Evolutionary conservation across 1,140 invertebrate genomes (phyloP), one percentile per base, ranked within the genome.

Genomic region (Brachystomella parvula): DNA sequence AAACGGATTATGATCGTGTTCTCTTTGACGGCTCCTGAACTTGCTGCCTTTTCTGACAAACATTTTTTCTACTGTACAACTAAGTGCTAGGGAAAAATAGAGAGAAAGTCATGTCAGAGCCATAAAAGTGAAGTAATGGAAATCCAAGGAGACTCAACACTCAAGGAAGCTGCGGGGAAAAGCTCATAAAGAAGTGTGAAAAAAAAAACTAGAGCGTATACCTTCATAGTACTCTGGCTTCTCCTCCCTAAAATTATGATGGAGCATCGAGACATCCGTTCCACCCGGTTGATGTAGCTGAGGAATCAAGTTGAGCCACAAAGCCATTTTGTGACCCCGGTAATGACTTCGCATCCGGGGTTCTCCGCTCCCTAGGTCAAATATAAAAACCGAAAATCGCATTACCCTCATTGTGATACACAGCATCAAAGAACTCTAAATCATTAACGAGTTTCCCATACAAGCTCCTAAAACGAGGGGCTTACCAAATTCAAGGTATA

Each of bases 231-330:
- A 86, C 75, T 86, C 83, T 30, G 86, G 85, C 56, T 84, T 86
- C 60, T 83, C 79, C 69, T 87, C 84, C 61, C 85, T 81, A 73
- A 90, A 88, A 78, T 88, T 87, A 77, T 90, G 88, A 77, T 90
- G 88, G 2, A 85, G 76, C 81, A 87, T 87, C 62, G 85, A 85
- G 56, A 86, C 85, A 74, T 86, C 85, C 30, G 84, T 81, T 67
- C 87, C 87, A 1, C 87, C 87, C 0, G 88, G 86, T 73, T 87
- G 84, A 78, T 90, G 88, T 56, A 90, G 82, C 76, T 93, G 90
- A 2, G 93, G 92, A 62, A 96, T 87, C 30, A 95, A 82, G 75
- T 92, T 89, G 62, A 92, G 79, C 93, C 93, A 96, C 35, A 94
- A 84, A n/a, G 90, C 89, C 82, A 94, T 87, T 78, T 94, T 92